Base-by-base conservation (phyloP, 2,113 vertebrate species). In the Callocephalon fimbriatum region DNA sequence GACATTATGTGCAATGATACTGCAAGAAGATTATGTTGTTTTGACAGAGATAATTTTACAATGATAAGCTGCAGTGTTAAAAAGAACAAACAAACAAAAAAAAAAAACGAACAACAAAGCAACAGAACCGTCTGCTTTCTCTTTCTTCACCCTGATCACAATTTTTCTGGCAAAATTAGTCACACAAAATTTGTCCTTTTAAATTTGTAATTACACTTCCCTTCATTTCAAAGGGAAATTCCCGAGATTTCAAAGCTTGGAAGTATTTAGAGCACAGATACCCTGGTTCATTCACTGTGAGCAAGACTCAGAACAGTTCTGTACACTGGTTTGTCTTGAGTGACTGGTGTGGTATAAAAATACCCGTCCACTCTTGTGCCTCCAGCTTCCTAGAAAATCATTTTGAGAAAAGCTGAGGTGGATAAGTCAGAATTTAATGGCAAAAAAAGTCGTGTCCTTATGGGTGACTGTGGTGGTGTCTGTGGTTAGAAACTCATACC, bases 291-390 rank as follows among this genome's bases (percentile, higher is more conserved):
- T 74, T 65, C 9, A 2, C 61, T 63, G 15, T 67, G 22, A 74
- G 37, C 29, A 68, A 66, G 72, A 31, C 50, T 73, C 51, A 62
- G 45, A 91, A 56, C n/a, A 38, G 29, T 16, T 63, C 66, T 85
- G 47, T 10, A 23, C 15, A 25, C 15, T 3, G 3, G 2, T 80
- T 76, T 87, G 68, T 37, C 54, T 18, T 2, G 2, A n/a, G 12
- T 0, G 2, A 71, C 32, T 23, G 27, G 4, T 72, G 45, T 1
- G 2, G 14, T 63, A 13, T 48, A 25, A 66, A 58, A 3, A 0
- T 53, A 25, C 29, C 65, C 6, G 5, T 88, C 29, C 53, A 51
- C 7, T 9, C 25, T 63, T 2, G 0, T 0, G 1, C 35, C 63
- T 63, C 62, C 37, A 79, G 35, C 35, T 88, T 23, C 56, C 58